A percentile compares a stretch with the other conserved stretches of the same genome.
Evolutionary conservation across 2,797 vertebrate genomes (phyloP).

Genomic region (Graptemys geographica): DNA sequence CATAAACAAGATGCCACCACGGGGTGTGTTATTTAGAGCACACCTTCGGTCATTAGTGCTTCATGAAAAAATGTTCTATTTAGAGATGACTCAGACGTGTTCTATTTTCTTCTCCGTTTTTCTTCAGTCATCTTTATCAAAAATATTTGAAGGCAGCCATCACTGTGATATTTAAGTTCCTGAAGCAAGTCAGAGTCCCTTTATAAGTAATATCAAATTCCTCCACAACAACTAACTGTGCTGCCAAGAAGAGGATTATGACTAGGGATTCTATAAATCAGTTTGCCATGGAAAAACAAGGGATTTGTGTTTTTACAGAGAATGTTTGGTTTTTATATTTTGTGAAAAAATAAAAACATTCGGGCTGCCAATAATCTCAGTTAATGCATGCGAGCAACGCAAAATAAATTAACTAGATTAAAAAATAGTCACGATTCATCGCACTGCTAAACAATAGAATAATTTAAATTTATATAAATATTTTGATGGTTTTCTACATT

Average conservation of each 20-base stretch:
- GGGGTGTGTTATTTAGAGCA: fast-evolving
- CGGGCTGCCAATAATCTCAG: no score
- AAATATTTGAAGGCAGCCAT: background rate
- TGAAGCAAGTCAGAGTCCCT: background rate
- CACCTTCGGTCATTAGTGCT: background rate
- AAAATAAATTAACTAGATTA: no score
- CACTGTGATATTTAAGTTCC: background rate
- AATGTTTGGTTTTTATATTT: background rate
- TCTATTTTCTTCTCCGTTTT: background rate
- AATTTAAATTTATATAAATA: no score
- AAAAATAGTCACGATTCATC: no score
- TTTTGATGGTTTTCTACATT: no score
- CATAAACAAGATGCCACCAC: background rate
- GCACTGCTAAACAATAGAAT: no score
- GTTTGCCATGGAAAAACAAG: background rate
- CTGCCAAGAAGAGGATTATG: background rate
- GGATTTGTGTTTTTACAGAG: background rate
- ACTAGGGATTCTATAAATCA: background rate
- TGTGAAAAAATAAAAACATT: background rate
- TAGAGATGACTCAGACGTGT: background rate
- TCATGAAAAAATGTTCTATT: background rate
- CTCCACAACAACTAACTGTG: background rate
- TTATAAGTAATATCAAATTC: background rate
- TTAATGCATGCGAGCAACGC: no score
- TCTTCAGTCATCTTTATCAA: background rate